phyloP scores from a whole-genome alignment of 2,113 vertebrate genomes.

The Phrynocephalus versicolor region DNA sequence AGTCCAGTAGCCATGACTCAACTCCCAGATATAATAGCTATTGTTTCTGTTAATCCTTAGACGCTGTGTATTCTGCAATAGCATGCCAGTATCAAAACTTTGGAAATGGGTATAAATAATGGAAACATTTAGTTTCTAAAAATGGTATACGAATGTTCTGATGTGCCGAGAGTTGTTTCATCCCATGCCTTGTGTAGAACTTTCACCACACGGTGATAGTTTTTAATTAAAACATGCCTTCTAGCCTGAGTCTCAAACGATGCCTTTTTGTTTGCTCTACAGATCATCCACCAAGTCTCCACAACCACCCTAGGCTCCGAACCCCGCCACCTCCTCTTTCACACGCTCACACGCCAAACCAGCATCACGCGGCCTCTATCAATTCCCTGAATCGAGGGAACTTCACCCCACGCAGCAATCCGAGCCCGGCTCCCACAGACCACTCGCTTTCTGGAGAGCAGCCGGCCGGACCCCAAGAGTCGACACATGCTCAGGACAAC shows the following conservation, averaged over 20 bases:
- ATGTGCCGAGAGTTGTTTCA: neutral
- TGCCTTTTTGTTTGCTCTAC: neutral
- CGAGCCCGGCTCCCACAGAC: slow-evolving; percentile 93
- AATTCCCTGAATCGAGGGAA: slow-evolving; percentile 93
- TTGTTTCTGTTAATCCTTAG: no score
- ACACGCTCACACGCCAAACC: slow-evolving; percentile 90
- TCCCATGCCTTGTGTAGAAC: neutral
- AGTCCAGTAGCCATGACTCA: no score
- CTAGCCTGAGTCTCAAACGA: neutral
- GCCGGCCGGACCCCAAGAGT: slow-evolving; percentile 81
- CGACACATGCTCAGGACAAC: slow-evolving; percentile 91
- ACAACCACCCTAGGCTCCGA: slow-evolving; percentile 90
- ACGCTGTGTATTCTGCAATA: no score
- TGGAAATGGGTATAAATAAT: neutral
- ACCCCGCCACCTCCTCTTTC: slow-evolving; percentile 91
- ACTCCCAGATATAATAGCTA: no score
- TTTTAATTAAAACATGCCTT: neutral
- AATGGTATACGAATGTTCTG: neutral
- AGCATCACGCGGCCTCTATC: slow-evolving; percentile 91
- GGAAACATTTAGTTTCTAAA: neutral
- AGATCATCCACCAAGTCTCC: slow-evolving; percentile 86
- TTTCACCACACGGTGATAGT: neutral
- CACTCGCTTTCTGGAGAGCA: slow-evolving; percentile 90
- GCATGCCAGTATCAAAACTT: neutral
- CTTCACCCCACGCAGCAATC: slow-evolving; percentile 94